phyloP scores from a whole-genome alignment of 2,113 vertebrate genomes.

The Leucoraja erinaceus region DNA sequence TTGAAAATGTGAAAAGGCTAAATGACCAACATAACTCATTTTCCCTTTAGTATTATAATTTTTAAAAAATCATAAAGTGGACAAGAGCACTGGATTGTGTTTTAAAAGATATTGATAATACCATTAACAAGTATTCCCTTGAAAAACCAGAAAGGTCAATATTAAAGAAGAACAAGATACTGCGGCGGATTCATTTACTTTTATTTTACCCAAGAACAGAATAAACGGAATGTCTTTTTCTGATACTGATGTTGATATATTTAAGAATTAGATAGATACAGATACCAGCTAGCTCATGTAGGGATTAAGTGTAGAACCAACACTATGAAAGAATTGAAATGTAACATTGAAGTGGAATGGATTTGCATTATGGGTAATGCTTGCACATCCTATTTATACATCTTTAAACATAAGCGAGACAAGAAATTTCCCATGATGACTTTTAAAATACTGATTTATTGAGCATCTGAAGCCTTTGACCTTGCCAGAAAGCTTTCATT shows the following conservation, averaged over 20 bases:
- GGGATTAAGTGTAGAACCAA: background rate
- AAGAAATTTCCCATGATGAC: slow-evolving; percentile 27
- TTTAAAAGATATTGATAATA: slow-evolving; percentile 37
- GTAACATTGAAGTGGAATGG: background rate
- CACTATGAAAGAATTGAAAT: background rate
- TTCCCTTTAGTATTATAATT: slow-evolving; percentile 16
- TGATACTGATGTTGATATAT: background rate
- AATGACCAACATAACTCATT: slow-evolving; percentile 22
- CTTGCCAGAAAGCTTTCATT: slow-evolving; percentile 31
- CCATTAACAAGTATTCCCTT: slow-evolving; percentile 29
- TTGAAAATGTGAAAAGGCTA: slow-evolving; percentile 12
- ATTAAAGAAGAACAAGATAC: background rate
- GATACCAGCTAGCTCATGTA: background rate
- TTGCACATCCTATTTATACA: background rate
- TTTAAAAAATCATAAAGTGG: background rate
- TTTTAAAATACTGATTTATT: slow-evolving; percentile 27
- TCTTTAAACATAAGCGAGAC: slow-evolving; percentile 11
- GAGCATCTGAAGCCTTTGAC: slow-evolving; percentile 29
- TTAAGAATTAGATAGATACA: background rate
- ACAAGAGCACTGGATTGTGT: background rate
- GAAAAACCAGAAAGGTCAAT: slow-evolving; percentile 33
- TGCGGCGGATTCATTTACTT: background rate
- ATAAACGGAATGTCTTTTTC: slow-evolving; percentile 24
- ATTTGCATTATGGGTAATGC: slow-evolving; percentile 3
- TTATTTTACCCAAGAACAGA: slow-evolving; percentile 33